phyloP scores from a whole-genome alignment of 1,140 invertebrate species.

The Gyrodactylus bullatarudis region DNA sequence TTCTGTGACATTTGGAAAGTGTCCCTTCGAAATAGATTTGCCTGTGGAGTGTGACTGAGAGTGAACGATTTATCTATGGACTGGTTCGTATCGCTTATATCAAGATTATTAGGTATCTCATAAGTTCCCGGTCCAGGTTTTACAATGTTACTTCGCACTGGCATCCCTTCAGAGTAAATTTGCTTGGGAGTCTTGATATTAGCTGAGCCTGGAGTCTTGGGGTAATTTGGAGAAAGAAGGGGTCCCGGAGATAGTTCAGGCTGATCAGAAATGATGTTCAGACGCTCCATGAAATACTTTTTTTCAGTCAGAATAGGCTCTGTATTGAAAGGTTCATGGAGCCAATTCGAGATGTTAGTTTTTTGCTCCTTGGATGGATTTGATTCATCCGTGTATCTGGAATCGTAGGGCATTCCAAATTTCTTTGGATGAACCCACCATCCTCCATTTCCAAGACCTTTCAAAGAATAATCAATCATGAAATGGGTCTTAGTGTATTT shows the following conservation, averaged over 20 bases:
- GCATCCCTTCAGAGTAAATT: background rate
- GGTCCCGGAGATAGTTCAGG: background rate
- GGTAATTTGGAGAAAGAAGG: background rate
- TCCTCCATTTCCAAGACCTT: background rate
- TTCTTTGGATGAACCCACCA: background rate
- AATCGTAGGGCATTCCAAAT: background rate
- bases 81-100: background rate
- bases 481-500: background rate
- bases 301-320: background rate
- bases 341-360: background rate
- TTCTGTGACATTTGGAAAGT: background rate
- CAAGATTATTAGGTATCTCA: no score
- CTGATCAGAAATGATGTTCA: background rate
- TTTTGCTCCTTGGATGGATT: background rate
- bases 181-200: background rate
- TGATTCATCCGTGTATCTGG: background rate
- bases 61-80: background rate
- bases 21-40: background rate
- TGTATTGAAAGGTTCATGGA: background rate
- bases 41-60: background rate
- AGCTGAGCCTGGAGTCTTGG: background rate
- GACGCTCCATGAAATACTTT: background rate
- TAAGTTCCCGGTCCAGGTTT: background rate
- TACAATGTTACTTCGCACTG: background rate
- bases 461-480: background rate